Evolutionary conservation across 2,888 invertebrate genomes (phyloP), one percentile per base, ranked within the genome.

Genomic region (Euproctis similis): DNA sequence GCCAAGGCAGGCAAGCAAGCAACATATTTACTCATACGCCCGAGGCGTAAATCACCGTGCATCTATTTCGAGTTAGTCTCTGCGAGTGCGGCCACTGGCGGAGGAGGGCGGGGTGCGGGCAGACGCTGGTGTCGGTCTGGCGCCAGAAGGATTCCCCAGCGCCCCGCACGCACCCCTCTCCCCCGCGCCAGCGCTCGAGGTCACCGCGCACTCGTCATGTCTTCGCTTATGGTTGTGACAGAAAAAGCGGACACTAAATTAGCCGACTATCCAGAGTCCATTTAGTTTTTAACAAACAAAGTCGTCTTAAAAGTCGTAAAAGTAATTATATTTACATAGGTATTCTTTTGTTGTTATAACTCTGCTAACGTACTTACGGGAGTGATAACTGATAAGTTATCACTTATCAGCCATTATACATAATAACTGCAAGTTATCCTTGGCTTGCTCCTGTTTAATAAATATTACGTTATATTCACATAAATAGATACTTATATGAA

Each of bases 71-170:
- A 80, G 80, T 71, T 72, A 77, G 69, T 52, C 59, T 65, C 63
- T 49, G 66, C 61, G 69, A 59, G 66, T 55, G 58, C 56, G 63
- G 58, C 59, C 57, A 31, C 43, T 36, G 36, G 54, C 51, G 50
- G 56, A 34, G 52, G 54, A 45, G 63, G 43, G 57, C 51, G 50
- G 73, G 70, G 72, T 59, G 72, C 70, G 70, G 72, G 72, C 67
- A 77, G 81, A 80, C 80, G 64, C 67, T 69, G 72, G 59, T 78
- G 82, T 67, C 85, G 77, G 82, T 82, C 85, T 85, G 84, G 85
- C 85, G 85, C 85, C 85, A 84, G 76, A 80, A 82, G 85, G 85
- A 85, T 85, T 85, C 85, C 85, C 85, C 85, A 78, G 80, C 81
- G 74, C 77, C 72, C 68, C 73, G 60, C 76, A 44, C n/a, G n/a